Conservation (phyloP, 2,113 vertebrate species). For the Tenrec ecaudatus region DNA sequence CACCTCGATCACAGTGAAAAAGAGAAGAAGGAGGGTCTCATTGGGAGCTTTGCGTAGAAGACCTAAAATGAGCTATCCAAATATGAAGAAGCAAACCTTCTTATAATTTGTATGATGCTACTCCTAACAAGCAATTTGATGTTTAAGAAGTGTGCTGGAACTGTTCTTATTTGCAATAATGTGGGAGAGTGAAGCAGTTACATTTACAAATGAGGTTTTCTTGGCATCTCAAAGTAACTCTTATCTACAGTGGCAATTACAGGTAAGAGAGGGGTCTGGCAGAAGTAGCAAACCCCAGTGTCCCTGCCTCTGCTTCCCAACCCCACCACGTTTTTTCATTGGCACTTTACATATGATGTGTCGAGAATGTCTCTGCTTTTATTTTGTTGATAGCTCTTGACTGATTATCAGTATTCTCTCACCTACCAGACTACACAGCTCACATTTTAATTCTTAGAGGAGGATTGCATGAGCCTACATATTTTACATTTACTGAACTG, state of each 20-base stretch:
- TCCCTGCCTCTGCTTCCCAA: background rate
- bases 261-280: background rate
- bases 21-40: no score
- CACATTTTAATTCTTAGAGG: slow-evolving; percentile 1
- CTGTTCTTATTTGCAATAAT: background rate
- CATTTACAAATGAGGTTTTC: background rate
- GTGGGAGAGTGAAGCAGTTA: background rate
- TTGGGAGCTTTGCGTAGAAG: background rate
- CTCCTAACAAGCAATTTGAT: background rate
- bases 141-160: background rate
- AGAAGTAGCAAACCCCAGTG: background rate
- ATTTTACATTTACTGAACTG: background rate
- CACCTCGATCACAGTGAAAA: no score
- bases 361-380: slow-evolving; percentile 12
- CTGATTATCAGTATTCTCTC: background rate
- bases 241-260: background rate
- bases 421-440: background rate
- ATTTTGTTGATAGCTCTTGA: background rate
- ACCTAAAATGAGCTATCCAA: background rate
- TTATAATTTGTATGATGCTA: background rate
- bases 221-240: background rate
- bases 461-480: background rate
- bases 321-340: background rate
- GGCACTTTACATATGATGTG: slow-evolving; percentile 26
- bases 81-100: background rate